These are phyloP conservation scores for Encarsia formosa DNA, from an alignment of 2,888 invertebrate genomes.

Conservation along the genomic window DNA sequence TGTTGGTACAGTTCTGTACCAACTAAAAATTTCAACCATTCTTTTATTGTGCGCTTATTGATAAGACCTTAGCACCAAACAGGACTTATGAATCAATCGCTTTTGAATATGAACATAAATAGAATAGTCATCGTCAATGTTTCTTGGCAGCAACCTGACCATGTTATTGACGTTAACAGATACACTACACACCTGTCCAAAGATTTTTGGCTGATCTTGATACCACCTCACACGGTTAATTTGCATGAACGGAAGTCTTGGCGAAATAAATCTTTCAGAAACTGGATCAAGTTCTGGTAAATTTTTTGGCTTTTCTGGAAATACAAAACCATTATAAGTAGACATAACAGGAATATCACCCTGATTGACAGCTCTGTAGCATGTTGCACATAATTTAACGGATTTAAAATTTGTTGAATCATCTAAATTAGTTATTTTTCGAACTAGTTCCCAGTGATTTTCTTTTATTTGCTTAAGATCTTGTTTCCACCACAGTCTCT, in stretches of 20 bases:
- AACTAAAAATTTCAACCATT: constrained; percentile 30
- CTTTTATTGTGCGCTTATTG: constrained; percentile 29
- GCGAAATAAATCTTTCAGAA: constrained; percentile 20
- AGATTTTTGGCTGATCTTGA: constrained; percentile 8
- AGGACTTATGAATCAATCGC: constrained; percentile 30
- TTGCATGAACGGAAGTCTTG: constrained; percentile 16
- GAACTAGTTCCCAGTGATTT: neutral
- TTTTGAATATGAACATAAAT: constrained; percentile 34
- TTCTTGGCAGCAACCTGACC: constrained; percentile 23
- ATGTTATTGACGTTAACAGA: constrained; percentile 14
- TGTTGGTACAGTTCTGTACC: constrained; percentile 23
- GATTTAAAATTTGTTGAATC: too few species aligned
- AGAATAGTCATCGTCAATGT: constrained; percentile 36
- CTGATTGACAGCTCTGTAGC: neutral
- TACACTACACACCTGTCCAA: constrained; percentile 20
- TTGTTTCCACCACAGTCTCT: constrained; percentile 20
- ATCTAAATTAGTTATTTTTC: neutral
- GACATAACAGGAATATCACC: neutral
- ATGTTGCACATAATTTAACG: constrained; percentile 1
- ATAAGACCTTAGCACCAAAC: constrained; percentile 32
- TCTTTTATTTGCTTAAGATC: constrained; percentile 1
- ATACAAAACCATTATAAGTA: neutral
- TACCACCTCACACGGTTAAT: constrained; percentile 9
- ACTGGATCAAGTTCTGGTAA: constrained; percentile 16
- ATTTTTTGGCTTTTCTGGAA: constrained; percentile 9